These are phyloP conservation scores for Phengaris alcon DNA, from an alignment of 2,888 invertebrate species.

Conservation along the genomic window DNA sequence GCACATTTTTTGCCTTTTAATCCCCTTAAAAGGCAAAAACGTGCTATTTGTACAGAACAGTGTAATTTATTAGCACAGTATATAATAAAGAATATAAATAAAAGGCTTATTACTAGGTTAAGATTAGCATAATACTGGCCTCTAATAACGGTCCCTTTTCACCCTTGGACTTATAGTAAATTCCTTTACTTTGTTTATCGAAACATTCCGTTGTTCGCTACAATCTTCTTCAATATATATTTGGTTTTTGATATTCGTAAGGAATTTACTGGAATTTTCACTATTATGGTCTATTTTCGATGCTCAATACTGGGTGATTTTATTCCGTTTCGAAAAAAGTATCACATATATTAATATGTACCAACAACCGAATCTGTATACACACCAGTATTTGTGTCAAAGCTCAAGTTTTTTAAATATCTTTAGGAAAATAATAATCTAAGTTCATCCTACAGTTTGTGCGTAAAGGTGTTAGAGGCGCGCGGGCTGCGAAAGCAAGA, in stretches of 20 bases:
- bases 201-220: constrained; percentile 53
- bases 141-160: constrained; percentile 69
- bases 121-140: constrained; percentile 36
- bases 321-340: too few relatives aligned
- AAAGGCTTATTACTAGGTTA: constrained; percentile 11
- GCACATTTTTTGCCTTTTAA: too few relatives aligned
- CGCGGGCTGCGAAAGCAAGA: too few relatives aligned
- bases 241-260: background rate
- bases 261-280: background rate
- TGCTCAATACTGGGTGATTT: background rate
- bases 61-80: background rate
- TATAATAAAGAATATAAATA: background rate
- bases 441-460: too few relatives aligned
- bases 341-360: too few relatives aligned
- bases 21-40: too few relatives aligned
- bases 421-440: too few relatives aligned
- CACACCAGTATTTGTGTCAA: too few relatives aligned
- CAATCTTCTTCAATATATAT: constrained; percentile 16
- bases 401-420: too few relatives aligned
- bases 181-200: constrained; percentile 71
- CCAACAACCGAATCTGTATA: too few relatives aligned
- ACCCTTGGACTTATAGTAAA: constrained; percentile 74
- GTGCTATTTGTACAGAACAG: background rate
- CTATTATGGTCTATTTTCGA: background rate
- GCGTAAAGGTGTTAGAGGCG: too few relatives aligned